These are phyloP conservation scores for Channa maculata DNA, from an alignment of 2,113 vertebrate genomes.

Conservation along the genomic window DNA sequence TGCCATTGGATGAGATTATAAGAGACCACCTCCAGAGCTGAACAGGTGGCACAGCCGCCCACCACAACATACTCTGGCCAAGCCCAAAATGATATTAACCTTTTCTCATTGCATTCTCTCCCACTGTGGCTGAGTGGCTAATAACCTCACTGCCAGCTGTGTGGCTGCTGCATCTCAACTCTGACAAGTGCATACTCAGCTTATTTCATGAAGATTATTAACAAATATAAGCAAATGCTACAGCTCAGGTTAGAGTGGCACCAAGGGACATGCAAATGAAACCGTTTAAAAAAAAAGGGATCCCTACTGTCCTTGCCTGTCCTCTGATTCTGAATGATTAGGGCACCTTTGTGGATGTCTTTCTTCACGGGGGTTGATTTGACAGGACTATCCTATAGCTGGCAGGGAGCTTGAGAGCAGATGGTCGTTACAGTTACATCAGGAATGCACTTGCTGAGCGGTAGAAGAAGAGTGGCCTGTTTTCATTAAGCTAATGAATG, in stretches of 20 bases:
- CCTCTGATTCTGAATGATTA: slow-evolving; percentile 67
- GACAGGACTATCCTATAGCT: slow-evolving; percentile 80
- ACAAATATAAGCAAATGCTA: slow-evolving; percentile 40
- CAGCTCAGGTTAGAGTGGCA: slow-evolving; percentile 36
- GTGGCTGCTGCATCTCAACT: slow-evolving; percentile 61
- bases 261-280: slow-evolving; percentile 37
- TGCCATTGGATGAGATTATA: slow-evolving; percentile 55
- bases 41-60: slow-evolving; percentile 77
- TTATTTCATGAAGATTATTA: slow-evolving; percentile 60
- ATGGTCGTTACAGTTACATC: slow-evolving; percentile 76
- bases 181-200: slow-evolving; percentile 73
- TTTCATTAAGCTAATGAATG: slow-evolving; percentile 88
- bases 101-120: slow-evolving; percentile 69
- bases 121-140: slow-evolving; percentile 65
- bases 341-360: slow-evolving; percentile 63
- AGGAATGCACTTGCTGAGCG: slow-evolving; percentile 69
- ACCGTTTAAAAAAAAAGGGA: slow-evolving; percentile 9
- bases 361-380: slow-evolving; percentile 67
- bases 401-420: slow-evolving; percentile 82
- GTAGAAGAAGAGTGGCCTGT: slow-evolving; percentile 81
- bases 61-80: slow-evolving; percentile 65
- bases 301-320: slow-evolving; percentile 61
- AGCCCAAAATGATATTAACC: slow-evolving; percentile 79
- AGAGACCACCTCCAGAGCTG: slow-evolving; percentile 64
- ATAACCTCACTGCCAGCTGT: slow-evolving; percentile 75